Base-by-base conservation (phyloP, 2,888 invertebrate species). In the Tetranychus truncatus region DNA sequence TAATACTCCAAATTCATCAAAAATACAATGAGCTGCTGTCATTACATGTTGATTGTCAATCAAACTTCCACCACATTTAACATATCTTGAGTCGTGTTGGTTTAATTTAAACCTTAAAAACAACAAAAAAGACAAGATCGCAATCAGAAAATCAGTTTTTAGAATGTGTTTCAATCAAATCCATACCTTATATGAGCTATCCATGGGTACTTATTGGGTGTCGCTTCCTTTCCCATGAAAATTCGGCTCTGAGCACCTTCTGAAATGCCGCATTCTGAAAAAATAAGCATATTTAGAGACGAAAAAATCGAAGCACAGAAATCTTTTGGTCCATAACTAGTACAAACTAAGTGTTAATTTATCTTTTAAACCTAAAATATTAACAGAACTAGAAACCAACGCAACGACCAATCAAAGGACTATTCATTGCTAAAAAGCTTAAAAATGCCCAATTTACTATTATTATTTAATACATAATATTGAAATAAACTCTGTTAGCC, bases 11-110 rank as follows among this genome's bases (percentile, higher is more conserved):
- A 69, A 69, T 8, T 69, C 69, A 69, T 69, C 69, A 21, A 69
- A 69, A 69, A 69, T 69, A 21, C 69, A 69, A 24, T 69, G 69
- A 24, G 69, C 69, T 21, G 69, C 69, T 24, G 69, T 69, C 69
- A 69, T 69, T 24, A 69, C 69, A 21, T 69, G 69, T 21, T 69
- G 69, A 69, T 69, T 69, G 69, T 69, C 69, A 21, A 69, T 69
- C 20, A 69, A 69, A 24, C 69, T 69, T 24, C 69, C 69, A 24
- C 69, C 69, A 21, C 69, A 69, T 20, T 69, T 69, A 24, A 69
- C 69, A 24, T 69, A 69, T 20, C 69, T 18, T 6, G n/a, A 20
- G 20, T 69, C 69, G 4, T 24, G 69, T 3, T 11, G 69, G 8
- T 69, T 24, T 11, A 69, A 24, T 69, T 69, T 69, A 24, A 69